phyloP scores from a whole-genome alignment of 2,797 vertebrate species.

The Sebastolobus altivelis region DNA sequence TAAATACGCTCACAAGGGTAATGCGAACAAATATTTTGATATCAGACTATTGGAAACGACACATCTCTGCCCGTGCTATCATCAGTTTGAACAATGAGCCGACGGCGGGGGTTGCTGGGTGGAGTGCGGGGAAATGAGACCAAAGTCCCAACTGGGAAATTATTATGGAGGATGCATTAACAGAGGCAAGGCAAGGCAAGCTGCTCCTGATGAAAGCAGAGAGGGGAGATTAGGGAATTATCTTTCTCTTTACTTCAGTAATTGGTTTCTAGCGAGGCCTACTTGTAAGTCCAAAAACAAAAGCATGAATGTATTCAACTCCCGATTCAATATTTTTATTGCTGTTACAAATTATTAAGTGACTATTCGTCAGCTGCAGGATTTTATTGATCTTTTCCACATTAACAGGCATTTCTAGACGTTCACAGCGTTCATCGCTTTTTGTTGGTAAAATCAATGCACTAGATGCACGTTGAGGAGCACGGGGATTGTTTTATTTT shows the following conservation, averaged over 20 bases:
- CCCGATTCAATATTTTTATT: conserved; percentile 8
- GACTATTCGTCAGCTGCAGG: conserved; percentile 1
- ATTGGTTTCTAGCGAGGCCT: conserved; percentile 51
- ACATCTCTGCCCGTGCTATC: conserved; percentile 6
- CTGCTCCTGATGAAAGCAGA: conserved; percentile 64
- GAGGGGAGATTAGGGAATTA: conserved; percentile 64
- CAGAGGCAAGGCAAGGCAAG: conserved; percentile 52
- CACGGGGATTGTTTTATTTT: neutral
- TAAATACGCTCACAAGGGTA: neutral
- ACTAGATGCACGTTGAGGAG: neutral
- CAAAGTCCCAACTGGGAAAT: conserved; percentile 60
- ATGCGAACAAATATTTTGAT: conserved; percentile 37
- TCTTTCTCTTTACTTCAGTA: conserved; percentile 52
- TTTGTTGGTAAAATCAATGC: conserved; percentile 39
- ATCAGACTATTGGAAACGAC: conserved; percentile 4
- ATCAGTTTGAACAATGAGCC: conserved; percentile 34
- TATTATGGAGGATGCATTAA: conserved; percentile 56
- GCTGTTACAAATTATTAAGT: neutral
- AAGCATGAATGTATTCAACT: conserved; percentile 17
- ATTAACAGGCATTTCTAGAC: conserved; percentile 15
- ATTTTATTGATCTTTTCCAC: conserved; percentile 13
- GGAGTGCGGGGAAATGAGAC: conserved; percentile 50
- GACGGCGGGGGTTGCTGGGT: conserved; percentile 9
- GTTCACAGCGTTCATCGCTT: conserved; percentile 14
- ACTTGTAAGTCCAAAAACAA: conserved; percentile 14